phyloP scores from a whole-genome alignment of 1,140 invertebrate species.

The Panonychus citri region DNA sequence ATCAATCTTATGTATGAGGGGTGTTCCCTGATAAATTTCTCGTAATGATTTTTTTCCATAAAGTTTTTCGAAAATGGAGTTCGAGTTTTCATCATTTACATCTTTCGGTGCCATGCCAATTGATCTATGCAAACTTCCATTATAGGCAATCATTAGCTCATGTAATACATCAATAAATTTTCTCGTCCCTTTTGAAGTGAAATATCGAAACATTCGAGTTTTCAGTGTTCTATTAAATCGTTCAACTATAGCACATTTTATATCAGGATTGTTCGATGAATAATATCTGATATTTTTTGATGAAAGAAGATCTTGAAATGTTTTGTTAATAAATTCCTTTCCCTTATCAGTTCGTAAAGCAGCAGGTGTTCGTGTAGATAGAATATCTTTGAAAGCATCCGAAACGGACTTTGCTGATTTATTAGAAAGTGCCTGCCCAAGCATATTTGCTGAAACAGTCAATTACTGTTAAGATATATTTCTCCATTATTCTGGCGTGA shows the following conservation, averaged over 20 bases:
- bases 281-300: constrained; percentile 18
- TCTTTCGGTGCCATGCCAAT: background rate
- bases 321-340: too few species aligned
- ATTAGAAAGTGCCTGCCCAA: constrained; percentile 3
- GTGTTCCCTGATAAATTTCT: too few species aligned
- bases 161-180: constrained; percentile 22
- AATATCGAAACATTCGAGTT: constrained; percentile 23
- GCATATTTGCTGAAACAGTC: constrained; percentile 16
- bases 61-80: background rate
- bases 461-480: constrained; percentile 15
- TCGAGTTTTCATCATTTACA: background rate
- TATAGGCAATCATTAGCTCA: too few species aligned
- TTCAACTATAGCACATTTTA: constrained; percentile 11
- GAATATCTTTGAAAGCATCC: too few species aligned
- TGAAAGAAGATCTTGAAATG: constrained; percentile 13
- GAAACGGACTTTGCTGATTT: too few species aligned
- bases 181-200: constrained; percentile 22
- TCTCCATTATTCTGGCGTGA: constrained; percentile 12
- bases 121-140: background rate
- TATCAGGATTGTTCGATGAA: too few species aligned
- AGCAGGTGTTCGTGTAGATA: too few species aligned
- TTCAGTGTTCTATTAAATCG: too few species aligned
- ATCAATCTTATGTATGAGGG: background rate
- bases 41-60: background rate
- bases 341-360: too few species aligned